Base-by-base conservation (phyloP, 2,797 vertebrate genomes). In the Champsocephalus gunnari region DNA sequence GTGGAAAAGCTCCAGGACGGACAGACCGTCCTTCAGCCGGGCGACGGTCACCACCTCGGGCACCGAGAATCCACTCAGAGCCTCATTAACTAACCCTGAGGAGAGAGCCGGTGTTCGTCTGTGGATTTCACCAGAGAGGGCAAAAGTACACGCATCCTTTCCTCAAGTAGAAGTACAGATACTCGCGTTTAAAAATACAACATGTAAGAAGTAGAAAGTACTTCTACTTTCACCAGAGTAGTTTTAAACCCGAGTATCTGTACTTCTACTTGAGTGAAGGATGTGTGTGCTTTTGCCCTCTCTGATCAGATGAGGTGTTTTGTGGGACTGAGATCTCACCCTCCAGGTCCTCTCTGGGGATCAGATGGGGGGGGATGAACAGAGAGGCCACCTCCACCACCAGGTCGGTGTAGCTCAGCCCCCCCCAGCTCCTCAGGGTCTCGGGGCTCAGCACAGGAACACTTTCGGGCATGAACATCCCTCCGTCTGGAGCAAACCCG, bases 1-100 rank as follows among this genome's bases (percentile, higher is more conserved):
- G 0, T 99, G 96, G 93, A 98, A 99, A 54, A 99, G 94, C 91
- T 99, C 98, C 87, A 99, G 75, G 72, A 99, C 38, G 0, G 94
- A 95, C 77, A 99, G 87, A 9, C 95, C 96, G 0, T 92, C 87
- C 73, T 88, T 95, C 81, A 98, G 77, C 56, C 62, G 91, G 66
- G 92, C 87, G 0, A 97, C 49, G 44, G 81, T 92, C 60, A 99
- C 84, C 0, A 95, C 83, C 0, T 97, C 96, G 7, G 91, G 89
- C 78, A 96, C 93, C 0, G 91, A 94, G 91, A 99, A 98, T 55
- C 95, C 93, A 58, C 90, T 88, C 82, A 98, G 94, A 17, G 97
- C 97, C 16, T 28, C 90, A 41, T 87, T 63, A 0, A 99, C 92
- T 12, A 99, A 83, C 12, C 73, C 98, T 99, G 71, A 0, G 6